phyloP scores from a whole-genome alignment of 2,888 invertebrate genomes.

The Gari tellinella region DNA sequence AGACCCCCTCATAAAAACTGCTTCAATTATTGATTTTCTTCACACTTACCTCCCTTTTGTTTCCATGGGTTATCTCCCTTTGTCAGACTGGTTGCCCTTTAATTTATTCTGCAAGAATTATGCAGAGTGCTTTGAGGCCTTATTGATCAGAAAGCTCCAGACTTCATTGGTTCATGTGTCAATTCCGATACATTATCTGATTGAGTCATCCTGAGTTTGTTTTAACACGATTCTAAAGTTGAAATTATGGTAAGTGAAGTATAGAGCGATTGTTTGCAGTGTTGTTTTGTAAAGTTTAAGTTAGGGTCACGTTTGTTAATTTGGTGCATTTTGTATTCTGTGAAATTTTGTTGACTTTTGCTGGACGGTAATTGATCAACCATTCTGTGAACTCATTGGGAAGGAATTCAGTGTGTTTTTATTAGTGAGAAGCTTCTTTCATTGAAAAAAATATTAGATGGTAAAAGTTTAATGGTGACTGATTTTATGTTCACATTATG shows the following conservation, averaged over 20 bases:
- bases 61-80: no score
- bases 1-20: no score
- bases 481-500: no score
- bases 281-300: neutral
- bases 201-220: constrained; percentile 22
- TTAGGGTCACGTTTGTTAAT: no score
- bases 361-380: no score
- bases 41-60: no score
- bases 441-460: no score
- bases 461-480: no score
- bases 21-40: no score
- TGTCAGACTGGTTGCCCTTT: neutral
- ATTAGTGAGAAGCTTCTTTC: no score
- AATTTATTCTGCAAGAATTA: constrained; percentile 57
- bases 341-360: neutral
- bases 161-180: constrained; percentile 32
- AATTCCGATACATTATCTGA: constrained; percentile 36
- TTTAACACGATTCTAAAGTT: neutral
- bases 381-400: no score
- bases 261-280: neutral
- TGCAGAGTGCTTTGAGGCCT: constrained; percentile 33
- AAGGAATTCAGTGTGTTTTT: no score
- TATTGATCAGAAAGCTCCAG: constrained; percentile 39
- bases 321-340: neutral
- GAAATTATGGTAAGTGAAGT: constrained; percentile 3